Evolutionary conservation across 2,797 vertebrate genomes (phyloP), one percentile per base, ranked within the genome.

Genomic region (Amniataba percoides): DNA sequence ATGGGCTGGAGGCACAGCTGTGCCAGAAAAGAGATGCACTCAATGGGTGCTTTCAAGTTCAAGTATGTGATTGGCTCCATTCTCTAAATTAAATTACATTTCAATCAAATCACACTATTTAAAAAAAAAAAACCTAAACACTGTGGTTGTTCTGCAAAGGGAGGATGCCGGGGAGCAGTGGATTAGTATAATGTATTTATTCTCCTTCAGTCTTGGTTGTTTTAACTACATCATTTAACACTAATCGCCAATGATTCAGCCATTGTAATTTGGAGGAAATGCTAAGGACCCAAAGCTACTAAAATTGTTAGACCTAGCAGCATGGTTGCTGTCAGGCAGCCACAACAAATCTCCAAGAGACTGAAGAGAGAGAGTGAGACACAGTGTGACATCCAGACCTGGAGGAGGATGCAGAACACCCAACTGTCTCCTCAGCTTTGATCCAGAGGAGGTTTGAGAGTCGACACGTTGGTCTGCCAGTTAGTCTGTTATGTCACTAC

Each of bases 381-480:
- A 70, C 42, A 56, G 56, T 76, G 46, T 81, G 82, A 88, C 85
- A 87, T 55, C 19, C 7, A 74, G 66, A 83, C 79, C 80, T 61
- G 43, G 59, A 69, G 74, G 25, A 86, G 48, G 72, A 77, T 80
- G 70, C 66, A 43, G 67, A 79, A 87, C 81, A 85, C 57, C 64
- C 57, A 72, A 64, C 77, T 66, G 77, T 67, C 85, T 89, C 64
- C 63, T 82, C 31, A 34, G 51, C 87, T 91, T 89, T 89, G 72
- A 87, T 88, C 81, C 80, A 19, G 56, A 31, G 46, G 56, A 42
- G 74, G 77, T 56, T 72, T 80, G 70, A 84, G 70, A 80, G 81
- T 34, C 56, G 78, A 69, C 79, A 82, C 66, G 56, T 84, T 88
- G 87, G 87, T 68, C 84, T 85, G 84, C 81, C 85, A 89, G 81